phyloP scores from a whole-genome alignment of 2,113 vertebrate species.

The Nycticebus coucang region DNA sequence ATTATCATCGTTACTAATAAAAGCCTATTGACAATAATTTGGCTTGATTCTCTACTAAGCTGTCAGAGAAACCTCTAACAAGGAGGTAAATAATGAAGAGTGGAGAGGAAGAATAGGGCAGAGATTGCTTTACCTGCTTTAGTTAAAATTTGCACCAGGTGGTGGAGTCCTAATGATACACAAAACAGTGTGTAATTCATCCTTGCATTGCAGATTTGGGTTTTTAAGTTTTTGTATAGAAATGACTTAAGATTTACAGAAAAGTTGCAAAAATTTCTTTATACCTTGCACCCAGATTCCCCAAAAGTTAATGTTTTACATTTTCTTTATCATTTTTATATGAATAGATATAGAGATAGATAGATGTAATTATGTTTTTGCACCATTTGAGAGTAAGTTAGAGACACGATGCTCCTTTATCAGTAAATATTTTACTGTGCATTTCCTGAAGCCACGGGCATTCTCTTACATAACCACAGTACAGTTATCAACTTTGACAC shows the following conservation, averaged over 20 bases:
- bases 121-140: not conserved
- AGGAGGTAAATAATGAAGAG: not conserved
- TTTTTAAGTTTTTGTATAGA: conserved; percentile 28
- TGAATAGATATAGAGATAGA: not conserved
- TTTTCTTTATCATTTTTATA: conserved; percentile 5
- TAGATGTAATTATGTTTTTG: not conserved
- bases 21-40: not conserved
- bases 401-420: not conserved
- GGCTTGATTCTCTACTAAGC: not conserved
- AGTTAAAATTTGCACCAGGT: not conserved
- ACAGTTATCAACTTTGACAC: not conserved
- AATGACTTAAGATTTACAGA: conserved; percentile 39
- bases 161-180: not conserved
- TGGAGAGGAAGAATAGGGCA: not conserved
- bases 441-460: not conserved
- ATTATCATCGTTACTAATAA: not conserved
- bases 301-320: not conserved
- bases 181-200: not conserved
- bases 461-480: not conserved
- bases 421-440: not conserved
- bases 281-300: not conserved
- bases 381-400: not conserved
- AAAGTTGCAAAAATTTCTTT: not conserved
- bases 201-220: not conserved
- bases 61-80: not conserved